phyloP scores from a whole-genome alignment of 2,113 vertebrate genomes.

The Acrocephalus arundinaceus region DNA sequence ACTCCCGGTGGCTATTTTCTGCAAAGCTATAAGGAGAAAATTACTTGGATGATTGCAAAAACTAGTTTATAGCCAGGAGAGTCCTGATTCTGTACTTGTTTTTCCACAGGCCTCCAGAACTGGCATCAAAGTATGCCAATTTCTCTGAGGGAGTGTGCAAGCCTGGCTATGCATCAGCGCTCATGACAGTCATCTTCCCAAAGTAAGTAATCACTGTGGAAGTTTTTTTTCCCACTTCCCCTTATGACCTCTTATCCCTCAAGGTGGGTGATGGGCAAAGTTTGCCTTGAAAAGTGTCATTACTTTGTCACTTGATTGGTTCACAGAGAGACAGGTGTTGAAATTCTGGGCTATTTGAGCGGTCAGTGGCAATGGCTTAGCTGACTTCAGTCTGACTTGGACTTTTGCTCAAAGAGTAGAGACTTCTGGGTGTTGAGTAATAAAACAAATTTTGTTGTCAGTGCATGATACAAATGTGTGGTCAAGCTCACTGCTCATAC shows the following conservation, averaged over 20 bases:
- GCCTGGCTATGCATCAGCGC: slow-evolving; percentile 89
- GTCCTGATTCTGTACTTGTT: slow-evolving; percentile 44
- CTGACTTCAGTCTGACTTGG: not conserved
- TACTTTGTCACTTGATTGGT: not conserved
- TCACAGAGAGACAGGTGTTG: not conserved
- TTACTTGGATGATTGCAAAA: not conserved
- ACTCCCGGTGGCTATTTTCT: not conserved
- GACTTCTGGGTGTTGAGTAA: not conserved
- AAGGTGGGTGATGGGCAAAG: not conserved
- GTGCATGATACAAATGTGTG: not conserved
- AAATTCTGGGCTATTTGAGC: not conserved
- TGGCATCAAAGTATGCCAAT: slow-evolving; percentile 90
- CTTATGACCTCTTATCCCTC: not conserved
- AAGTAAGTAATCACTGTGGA: slow-evolving; percentile 80
- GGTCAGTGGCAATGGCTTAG: not conserved
- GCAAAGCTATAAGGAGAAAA: not conserved
- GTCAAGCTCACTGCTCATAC: not conserved
- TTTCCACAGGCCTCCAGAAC: slow-evolving; percentile 81
- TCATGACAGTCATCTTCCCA: slow-evolving; percentile 94
- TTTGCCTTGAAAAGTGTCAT: not conserved
- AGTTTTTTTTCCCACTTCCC: not conserved
- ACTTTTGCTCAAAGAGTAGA: not conserved
- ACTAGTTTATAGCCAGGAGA: not conserved
- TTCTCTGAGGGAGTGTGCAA: slow-evolving; percentile 91
- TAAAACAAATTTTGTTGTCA: not conserved